Base-by-base conservation (phyloP, 2,113 vertebrate species). In the Laticauda laticaudata region DNA sequence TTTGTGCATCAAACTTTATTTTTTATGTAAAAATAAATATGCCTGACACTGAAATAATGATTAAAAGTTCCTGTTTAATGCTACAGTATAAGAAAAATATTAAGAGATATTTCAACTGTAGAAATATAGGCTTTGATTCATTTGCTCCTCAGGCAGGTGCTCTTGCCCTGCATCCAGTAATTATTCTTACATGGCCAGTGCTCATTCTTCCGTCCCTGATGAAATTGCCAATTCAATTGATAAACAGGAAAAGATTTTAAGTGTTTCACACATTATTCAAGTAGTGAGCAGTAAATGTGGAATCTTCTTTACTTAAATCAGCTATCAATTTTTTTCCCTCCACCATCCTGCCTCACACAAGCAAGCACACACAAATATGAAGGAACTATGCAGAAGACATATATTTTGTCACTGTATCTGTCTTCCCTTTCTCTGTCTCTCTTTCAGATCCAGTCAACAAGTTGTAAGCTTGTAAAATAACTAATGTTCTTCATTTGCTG, bases 401-500 rank as follows among this genome's bases (percentile, higher is more conserved):
- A 95, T 97, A 95, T 97, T 98, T 97, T 95, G 94, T 94, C 93
- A 48, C 93, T 95, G 75, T 95, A 95, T 96, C 55, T 92, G 26
- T n/a, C 61, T 97, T 97, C 92, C 92, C 89, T 91, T 18, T 34
- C n/a, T 75, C 18, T 75, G 93, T 90, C 86, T 94, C 94, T 98
- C 97, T 96, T 98, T 98, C 97, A 95, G 95, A 97, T 97, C 96
- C 87, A 96, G 96, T 94, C 96, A 96, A 94, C 94, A 96, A 95
- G 94, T n/a, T 96, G 95, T 95, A 96, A 95, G 96, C 95, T 97
- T 96, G 95, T 96, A 96, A 97, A 97, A 96, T 97, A 98, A 98
- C 98, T 98, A 89, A 98, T 98, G 98, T 98, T 98, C 97, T 96
- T 97, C 97, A 97, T 98, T 97, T 97, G 98, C 97, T 6, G 94